These are phyloP conservation scores for Cosmorhoe ocellata DNA, from an alignment of 2,888 invertebrate genomes.

Conservation along the genomic window DNA sequence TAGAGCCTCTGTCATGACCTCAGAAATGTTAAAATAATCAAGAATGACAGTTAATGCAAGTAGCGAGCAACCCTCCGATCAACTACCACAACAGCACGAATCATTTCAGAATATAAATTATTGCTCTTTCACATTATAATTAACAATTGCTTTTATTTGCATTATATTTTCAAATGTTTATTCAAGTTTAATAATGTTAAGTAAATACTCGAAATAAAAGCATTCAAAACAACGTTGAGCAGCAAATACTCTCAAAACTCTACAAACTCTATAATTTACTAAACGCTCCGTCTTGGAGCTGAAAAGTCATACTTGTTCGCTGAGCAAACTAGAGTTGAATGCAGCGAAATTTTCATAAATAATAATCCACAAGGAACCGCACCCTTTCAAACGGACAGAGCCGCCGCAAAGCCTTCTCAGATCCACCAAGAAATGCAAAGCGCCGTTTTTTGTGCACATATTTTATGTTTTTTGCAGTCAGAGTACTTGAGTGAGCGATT, in stretches of 20 bases:
- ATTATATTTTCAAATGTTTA: too few species aligned
- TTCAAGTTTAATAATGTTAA: too few species aligned
- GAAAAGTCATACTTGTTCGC: slow-evolving; percentile 16
- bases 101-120: too few species aligned
- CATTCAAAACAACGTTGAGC: slow-evolving; percentile 1
- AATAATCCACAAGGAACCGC: slow-evolving; percentile 26
- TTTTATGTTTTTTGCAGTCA: slow-evolving; percentile 3
- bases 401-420: slow-evolving; percentile 27
- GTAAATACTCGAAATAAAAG: too few species aligned
- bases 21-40: too few species aligned
- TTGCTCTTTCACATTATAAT: too few species aligned
- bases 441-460: slow-evolving; percentile 13
- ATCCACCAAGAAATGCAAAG: slow-evolving; percentile 25
- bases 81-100: too few species aligned
- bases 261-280: slow-evolving; percentile 22
- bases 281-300: slow-evolving; percentile 20
- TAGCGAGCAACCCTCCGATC: too few species aligned
- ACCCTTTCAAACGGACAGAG: slow-evolving; percentile 22
- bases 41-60: too few species aligned
- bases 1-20: too few species aligned
- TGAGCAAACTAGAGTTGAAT: slow-evolving; percentile 22
- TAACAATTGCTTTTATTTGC: too few species aligned
- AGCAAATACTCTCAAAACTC: slow-evolving; percentile 15
- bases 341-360: slow-evolving; percentile 25
- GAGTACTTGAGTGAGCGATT: not conserved